Evolutionary conservation across 2,797 vertebrate species (phyloP), one percentile per base, ranked within the genome.

Genomic region (Tapera naevia): DNA sequence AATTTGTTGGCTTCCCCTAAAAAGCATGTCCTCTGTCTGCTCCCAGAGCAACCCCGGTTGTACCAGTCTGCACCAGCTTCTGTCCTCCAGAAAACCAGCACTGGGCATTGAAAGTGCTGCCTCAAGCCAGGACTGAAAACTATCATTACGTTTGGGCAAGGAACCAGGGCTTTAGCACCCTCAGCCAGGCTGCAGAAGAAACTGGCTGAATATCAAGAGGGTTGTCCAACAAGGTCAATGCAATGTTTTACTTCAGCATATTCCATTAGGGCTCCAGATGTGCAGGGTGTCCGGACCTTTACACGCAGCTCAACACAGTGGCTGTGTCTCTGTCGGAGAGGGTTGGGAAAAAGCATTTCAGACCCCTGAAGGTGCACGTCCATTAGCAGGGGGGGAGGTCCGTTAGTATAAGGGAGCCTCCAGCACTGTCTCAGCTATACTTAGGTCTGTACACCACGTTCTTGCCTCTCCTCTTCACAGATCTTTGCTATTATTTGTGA

Each of bases 31-130:
- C 43, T 43, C 75, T 43, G 18, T 35, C 53, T 45, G 43, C 39
- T 88, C 53, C 75, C 76, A 65, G 33, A 66, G 62, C 45, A 54
- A 50, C 61, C 33, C 54, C 13, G 3, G 27, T 23, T 46, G 5
- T 54, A 80, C 81, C 74, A 91, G 78, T 24, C 54, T 84, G 61
- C 30, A 88, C 80, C 54, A 51, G 88, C 17, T 71, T 74, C 8
- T 80, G 30, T 60, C 72, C 65, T 78, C 28, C 2, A 25, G 69
- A 91, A 74, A 67, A 64, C 35, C 78, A 80, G 11, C 4, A 2
- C 1, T 8, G 72, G 64, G 43, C 53, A 18, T 21, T 62, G 25
- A 5, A 11, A 82, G 53, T 8, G 33, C 46, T 72, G 37, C 46
- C 51, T 88, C 73, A 18, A 14, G 73, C 66, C 76, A 86, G 62